phyloP scores from a whole-genome alignment of 2,113 vertebrate species.

The Leuciscus idus region DNA sequence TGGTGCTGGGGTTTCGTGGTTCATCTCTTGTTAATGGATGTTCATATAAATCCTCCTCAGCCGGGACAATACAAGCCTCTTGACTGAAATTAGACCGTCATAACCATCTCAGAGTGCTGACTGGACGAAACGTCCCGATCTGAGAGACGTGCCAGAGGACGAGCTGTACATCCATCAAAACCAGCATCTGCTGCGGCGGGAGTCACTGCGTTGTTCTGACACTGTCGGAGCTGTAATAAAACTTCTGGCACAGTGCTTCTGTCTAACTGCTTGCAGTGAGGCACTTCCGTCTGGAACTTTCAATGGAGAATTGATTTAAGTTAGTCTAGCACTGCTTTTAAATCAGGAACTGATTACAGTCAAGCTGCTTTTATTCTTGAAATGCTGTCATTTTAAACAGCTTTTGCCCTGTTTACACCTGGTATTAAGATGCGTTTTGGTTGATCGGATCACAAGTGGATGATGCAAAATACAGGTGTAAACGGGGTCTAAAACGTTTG shows the following conservation, averaged over 20 bases:
- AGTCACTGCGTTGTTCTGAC: neutral
- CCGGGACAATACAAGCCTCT: neutral
- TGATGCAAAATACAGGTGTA: too few relatives aligned
- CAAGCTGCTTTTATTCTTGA: neutral
- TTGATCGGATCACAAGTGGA: too few relatives aligned
- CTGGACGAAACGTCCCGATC: neutral
- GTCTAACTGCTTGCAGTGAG: neutral
- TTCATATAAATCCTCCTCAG: constrained; percentile 13
- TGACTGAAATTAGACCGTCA: constrained; percentile 8
- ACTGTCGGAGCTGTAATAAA: neutral
- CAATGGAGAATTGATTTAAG: neutral
- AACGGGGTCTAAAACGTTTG: too few relatives aligned
- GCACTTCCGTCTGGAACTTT: neutral
- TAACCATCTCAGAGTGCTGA: constrained; percentile 2
- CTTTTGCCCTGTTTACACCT: neutral
- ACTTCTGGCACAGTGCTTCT: constrained; percentile 16
- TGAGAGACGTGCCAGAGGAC: constrained; percentile 10
- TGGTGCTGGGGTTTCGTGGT: neutral
- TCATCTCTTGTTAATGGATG: constrained; percentile 24
- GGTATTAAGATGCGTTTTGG: too few relatives aligned
- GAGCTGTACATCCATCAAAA: constrained; percentile 7
- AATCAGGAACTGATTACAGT: neutral
- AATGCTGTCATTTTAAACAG: neutral
- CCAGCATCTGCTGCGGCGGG: neutral
- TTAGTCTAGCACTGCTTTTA: neutral